Evolutionary conservation across 2,888 invertebrate species (phyloP), one percentile per base, ranked within the genome.

Genomic region (Portevinia maculata): DNA sequence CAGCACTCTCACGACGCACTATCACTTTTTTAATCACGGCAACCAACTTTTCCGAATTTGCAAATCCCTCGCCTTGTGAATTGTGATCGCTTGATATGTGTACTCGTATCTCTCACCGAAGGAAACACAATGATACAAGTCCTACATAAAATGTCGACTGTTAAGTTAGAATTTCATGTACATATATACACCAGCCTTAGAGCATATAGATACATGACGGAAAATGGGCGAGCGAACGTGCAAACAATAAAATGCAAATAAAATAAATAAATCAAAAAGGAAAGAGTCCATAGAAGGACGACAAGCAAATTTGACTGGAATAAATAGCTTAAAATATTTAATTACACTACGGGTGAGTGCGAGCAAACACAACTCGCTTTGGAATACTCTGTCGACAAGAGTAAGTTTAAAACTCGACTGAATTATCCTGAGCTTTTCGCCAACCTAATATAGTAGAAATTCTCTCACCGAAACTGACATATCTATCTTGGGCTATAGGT

Each of bases 331-430:
- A 17, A 30, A 46, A 9, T 57, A 17, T 85, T 84, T 84, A 62
- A 65, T 86, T 88, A 87, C 88, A 86, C 86, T 89, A 90, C 90
- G 88, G 89, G 89, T 90, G 90, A 89, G 89, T 89, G 88, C 89
- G 89, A 90, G 90, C 89, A 88, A 88, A 88, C 88, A 88, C 87
- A 88, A 88, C 89, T 88, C 89, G 89, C 87, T 88, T 44, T 24
- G 30, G 44, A 39, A 44, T 78, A 78, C 78, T 83, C 78, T 83
- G 78, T 73, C 89, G 89, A 87, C 89, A 87, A 88, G 86, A 88
- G 88, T 88, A 90, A 89, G 90, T 90, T 89, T 88, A 88, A 89
- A 89, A 90, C 90, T 90, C 90, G 90, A 90, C 90, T 90, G 88
- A 89, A 87, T 88, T 87, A 71, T 85, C 85, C 85, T 85, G 86